phyloP scores from a whole-genome alignment of 2,888 invertebrate species.

The Xanthostigma xanthostigma region DNA sequence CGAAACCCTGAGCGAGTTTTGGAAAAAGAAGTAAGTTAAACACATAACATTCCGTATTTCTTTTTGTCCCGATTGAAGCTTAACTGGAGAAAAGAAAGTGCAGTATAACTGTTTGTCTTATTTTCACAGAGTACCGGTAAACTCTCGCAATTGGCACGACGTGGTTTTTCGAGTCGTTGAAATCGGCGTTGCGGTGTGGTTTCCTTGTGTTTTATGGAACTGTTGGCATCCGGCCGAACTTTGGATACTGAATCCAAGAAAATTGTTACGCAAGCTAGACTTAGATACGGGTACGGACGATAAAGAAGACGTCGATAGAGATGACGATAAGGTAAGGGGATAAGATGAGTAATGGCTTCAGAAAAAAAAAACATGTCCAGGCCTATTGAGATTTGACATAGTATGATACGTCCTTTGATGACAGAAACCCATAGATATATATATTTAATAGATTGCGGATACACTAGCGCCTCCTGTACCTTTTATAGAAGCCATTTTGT shows the following conservation, averaged over 20 bases:
- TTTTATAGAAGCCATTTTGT: too few relatives aligned
- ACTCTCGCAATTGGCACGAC: conserved; percentile 86
- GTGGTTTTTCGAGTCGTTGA: conserved; percentile 81
- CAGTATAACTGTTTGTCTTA: neutral
- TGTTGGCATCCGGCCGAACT: conserved; percentile 86
- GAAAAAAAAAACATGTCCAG: conserved; percentile 6
- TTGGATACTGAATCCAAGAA: conserved; percentile 86
- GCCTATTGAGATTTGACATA: too few relatives aligned
- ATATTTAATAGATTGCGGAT: too few relatives aligned
- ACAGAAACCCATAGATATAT: too few relatives aligned
- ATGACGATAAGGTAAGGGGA: neutral
- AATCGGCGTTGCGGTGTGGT: conserved; percentile 88
- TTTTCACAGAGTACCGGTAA: conserved; percentile 58
- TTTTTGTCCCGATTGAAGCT: neutral
- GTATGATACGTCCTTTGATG: too few relatives aligned
- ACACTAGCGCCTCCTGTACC: too few relatives aligned
- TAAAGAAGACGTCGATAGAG: conserved; percentile 5
- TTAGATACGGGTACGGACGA: conserved; percentile 15
- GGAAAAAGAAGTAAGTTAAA: conserved; percentile 72
- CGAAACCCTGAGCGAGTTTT: conserved; percentile 81
- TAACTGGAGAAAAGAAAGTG: too few relatives aligned
- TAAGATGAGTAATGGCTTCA: neutral
- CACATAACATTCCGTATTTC: neutral
- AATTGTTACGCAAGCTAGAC: conserved; percentile 53
- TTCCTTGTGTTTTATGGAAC: conserved; percentile 92